Conservation (phyloP, 2,888 invertebrate genomes). For the Rhorus exstirpatorius region DNA sequence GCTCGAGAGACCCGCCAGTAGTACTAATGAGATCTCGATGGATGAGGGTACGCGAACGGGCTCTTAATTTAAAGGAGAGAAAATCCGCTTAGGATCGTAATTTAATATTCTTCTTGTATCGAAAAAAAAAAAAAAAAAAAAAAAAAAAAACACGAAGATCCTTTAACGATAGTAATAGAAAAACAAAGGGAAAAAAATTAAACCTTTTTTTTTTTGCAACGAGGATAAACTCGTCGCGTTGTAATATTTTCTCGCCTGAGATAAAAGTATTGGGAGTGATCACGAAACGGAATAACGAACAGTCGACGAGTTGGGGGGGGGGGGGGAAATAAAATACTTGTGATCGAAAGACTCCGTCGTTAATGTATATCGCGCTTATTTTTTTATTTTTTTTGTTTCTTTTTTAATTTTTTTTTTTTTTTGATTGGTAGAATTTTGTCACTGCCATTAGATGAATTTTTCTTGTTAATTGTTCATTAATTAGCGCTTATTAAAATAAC, state of each 20-base stretch:
- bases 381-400: constrained; percentile 41
- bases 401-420: constrained; percentile 18
- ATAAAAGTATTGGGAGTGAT: constrained; percentile 19
- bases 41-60: constrained; percentile 44
- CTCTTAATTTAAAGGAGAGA: constrained; percentile 30
- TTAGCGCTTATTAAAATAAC: constrained; percentile 59
- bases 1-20: constrained; percentile 54
- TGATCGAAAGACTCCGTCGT: constrained; percentile 65
- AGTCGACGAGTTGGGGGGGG: too few species aligned
- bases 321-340: constrained; percentile 40
- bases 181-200: too few species aligned
- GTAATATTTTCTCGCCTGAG: constrained; percentile 18
- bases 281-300: constrained; percentile 25
- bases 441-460: constrained; percentile 80
- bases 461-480: constrained; percentile 72
- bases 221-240: constrained; percentile 5
- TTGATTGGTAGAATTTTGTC: constrained; percentile 71
- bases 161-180: too few species aligned
- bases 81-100: constrained; percentile 51
- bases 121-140: constrained; percentile 5
- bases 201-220: constrained; percentile 12
- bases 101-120: constrained; percentile 42
- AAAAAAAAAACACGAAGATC: constrained; percentile 7
- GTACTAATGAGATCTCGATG: constrained; percentile 47
- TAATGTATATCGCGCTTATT: constrained; percentile 59